Conservation (phyloP, 1,140 invertebrate species). For the Aphelinus atriplicis region DNA sequence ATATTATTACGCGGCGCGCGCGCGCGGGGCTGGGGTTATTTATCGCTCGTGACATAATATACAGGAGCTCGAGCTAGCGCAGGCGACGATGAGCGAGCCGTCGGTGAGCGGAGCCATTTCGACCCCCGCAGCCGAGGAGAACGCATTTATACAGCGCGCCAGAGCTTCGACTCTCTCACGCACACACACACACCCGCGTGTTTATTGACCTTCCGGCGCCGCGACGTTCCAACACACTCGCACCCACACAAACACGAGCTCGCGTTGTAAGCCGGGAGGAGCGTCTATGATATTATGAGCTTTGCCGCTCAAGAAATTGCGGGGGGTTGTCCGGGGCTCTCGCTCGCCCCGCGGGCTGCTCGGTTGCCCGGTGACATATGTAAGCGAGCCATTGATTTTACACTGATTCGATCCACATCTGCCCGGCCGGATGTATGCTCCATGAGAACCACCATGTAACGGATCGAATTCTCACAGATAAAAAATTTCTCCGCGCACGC, state of each 20-base stretch:
- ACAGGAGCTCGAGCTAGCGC: slow-evolving; percentile 15
- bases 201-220: slow-evolving; percentile 37
- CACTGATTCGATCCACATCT: slow-evolving; percentile 51
- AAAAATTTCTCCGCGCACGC: too few species aligned
- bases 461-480: too few species aligned
- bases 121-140: slow-evolving; percentile 25
- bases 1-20: slow-evolving; percentile 55
- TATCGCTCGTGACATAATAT: slow-evolving; percentile 51
- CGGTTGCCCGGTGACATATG: slow-evolving; percentile 49
- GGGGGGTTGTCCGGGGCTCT: background rate
- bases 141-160: slow-evolving; percentile 6
- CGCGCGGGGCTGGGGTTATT: slow-evolving; percentile 46
- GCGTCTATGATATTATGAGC: slow-evolving; percentile 2
- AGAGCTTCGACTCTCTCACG: slow-evolving; percentile 37
- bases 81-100: slow-evolving; percentile 18
- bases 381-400: slow-evolving; percentile 57
- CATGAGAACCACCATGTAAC: too few species aligned
- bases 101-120: slow-evolving; percentile 39
- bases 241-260: too few species aligned
- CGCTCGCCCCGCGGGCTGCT: background rate
- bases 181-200: background rate
- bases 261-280: background rate
- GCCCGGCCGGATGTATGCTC: slow-evolving; percentile 26
- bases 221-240: slow-evolving; percentile 3
- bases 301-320: slow-evolving; percentile 5